A percentile compares a stretch with the other conserved stretches of the same genome.
Evolutionary conservation across 2,888 invertebrate species (phyloP).

Genomic region (Liodrosophila aerea): DNA sequence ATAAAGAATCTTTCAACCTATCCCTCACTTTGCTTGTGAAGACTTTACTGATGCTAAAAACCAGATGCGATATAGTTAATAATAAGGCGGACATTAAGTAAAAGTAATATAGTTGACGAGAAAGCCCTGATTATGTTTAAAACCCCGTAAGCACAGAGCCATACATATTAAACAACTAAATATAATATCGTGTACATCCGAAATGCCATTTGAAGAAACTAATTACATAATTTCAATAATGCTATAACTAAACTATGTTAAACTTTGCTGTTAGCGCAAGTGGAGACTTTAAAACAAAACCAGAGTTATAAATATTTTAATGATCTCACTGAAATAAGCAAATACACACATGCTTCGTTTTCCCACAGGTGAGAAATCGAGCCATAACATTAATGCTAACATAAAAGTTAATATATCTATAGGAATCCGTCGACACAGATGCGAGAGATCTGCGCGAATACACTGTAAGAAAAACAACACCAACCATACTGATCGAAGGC

Average conservation of each 20-base stretch:
- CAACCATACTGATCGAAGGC: slow-evolving; percentile 62
- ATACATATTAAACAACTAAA: slow-evolving; percentile 25
- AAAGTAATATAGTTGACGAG: slow-evolving; percentile 23
- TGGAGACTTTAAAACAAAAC: slow-evolving; percentile 33
- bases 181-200: slow-evolving; percentile 9
- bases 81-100: slow-evolving; percentile 30
- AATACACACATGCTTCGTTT: slow-evolving; percentile 28
- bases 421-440: slow-evolving; percentile 21
- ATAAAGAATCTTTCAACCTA: slow-evolving; percentile 4
- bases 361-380: slow-evolving; percentile 15
- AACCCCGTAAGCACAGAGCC: slow-evolving; percentile 36
- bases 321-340: slow-evolving; percentile 67
- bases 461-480: slow-evolving; percentile 68
- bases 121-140: slow-evolving; percentile 35
- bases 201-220: slow-evolving; percentile 49
- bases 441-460: slow-evolving; percentile 32
- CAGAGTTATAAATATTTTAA: slow-evolving; percentile 42
- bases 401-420: slow-evolving; percentile 27
- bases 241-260: slow-evolving; percentile 45
- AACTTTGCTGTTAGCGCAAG: slow-evolving; percentile 40
- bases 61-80: slow-evolving; percentile 44
- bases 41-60: slow-evolving; percentile 23
- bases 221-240: slow-evolving; percentile 34
- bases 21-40: slow-evolving; percentile 25
- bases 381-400: slow-evolving; percentile 39